These are phyloP conservation scores for Lucilia cuprina DNA, from an alignment of 1,140 invertebrate species.

Conservation along the genomic window DNA sequence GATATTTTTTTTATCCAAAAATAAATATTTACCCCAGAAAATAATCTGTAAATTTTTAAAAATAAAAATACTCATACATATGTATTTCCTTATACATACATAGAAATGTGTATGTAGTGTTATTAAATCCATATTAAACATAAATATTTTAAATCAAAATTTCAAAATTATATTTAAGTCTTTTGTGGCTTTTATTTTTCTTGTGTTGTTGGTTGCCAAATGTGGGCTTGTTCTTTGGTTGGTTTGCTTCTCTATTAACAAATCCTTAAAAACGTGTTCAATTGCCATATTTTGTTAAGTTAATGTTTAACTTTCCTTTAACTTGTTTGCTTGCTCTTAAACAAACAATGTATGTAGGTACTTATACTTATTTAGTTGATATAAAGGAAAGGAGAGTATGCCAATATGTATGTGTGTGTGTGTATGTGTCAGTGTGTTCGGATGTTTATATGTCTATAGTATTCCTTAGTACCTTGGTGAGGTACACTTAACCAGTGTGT, in stretches of 20 bases:
- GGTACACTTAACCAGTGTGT: neutral
- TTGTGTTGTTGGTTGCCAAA: neutral
- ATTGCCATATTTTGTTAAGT: neutral
- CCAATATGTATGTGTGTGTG: too few relatives aligned
- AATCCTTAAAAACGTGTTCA: neutral
- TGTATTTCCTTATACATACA: too few relatives aligned
- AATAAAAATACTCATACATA: too few relatives aligned
- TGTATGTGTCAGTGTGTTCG: too few relatives aligned
- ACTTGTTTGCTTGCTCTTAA: neutral
- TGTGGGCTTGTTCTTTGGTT: neutral
- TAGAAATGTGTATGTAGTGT: too few relatives aligned
- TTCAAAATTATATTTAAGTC: neutral
- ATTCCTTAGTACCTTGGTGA: neutral
- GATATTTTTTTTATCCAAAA: too few relatives aligned
- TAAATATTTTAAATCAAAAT: neutral
- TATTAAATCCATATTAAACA: too few relatives aligned
- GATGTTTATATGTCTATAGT: too few relatives aligned
- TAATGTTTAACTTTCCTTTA: neutral
- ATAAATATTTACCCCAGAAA: too few relatives aligned
- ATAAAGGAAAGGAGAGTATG: too few relatives aligned
- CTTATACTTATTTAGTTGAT: too few relatives aligned
- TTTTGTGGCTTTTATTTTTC: slow-evolving; percentile 9
- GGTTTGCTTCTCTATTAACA: neutral
- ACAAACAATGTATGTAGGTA: neutral
- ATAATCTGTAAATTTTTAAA: too few relatives aligned